Conservation (phyloP, 2,888 invertebrate genomes). For the Andrena marginata region DNA sequence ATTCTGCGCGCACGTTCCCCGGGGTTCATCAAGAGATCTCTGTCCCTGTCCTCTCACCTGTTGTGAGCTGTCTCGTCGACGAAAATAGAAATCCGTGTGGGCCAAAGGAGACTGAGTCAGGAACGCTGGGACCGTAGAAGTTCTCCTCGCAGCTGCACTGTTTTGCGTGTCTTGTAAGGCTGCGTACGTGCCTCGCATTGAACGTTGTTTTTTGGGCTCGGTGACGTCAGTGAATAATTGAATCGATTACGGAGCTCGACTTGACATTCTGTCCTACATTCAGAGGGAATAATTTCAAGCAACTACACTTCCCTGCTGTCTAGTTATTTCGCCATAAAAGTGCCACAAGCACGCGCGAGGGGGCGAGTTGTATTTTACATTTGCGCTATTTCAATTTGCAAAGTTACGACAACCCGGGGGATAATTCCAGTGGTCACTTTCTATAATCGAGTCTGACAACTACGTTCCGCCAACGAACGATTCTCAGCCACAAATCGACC, state of each 20-base stretch:
- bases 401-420: not conserved
- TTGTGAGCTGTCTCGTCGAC: constrained; percentile 4
- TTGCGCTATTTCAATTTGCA: not conserved
- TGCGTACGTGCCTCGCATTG: not conserved
- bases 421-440: not conserved
- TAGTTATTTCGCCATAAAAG: not conserved
- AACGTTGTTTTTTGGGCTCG: not conserved
- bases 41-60: constrained; percentile 27
- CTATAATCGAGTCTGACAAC: constrained; percentile 30
- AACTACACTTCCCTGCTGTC: not conserved
- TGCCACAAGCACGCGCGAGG: too few species aligned
- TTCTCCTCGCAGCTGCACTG: not conserved
- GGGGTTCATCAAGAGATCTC: constrained; percentile 47
- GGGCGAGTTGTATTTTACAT: too few species aligned
- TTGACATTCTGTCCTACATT: not conserved
- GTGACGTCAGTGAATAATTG: constrained; percentile 12
- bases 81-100: constrained; percentile 13
- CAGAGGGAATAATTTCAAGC: not conserved
- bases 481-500: constrained; percentile 1
- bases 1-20: constrained; percentile 17
- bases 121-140: not conserved
- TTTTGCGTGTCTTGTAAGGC: not conserved
- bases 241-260: not conserved
- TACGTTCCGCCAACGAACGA: constrained; percentile 23
- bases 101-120: not conserved